These are phyloP conservation scores for Montipora foliosa DNA, from an alignment of 64 coral and sea anemone genomes.

Conservation along the genomic window DNA sequence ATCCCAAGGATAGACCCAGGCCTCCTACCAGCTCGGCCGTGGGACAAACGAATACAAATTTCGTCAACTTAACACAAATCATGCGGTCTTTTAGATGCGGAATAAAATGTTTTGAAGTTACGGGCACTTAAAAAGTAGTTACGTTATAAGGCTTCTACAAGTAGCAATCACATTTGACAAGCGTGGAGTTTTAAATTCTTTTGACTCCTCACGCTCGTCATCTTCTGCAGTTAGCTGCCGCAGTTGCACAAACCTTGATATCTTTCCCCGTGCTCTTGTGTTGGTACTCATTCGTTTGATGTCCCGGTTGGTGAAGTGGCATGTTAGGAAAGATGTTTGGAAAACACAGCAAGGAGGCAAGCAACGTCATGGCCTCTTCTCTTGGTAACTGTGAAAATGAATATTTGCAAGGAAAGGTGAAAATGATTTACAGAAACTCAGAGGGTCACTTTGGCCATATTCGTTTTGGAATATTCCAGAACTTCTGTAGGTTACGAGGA, in stretches of 20 bases:
- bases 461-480: not conserved
- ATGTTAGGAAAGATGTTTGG: conserved; percentile 90
- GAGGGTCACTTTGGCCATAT: too few species aligned
- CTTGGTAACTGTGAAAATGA: conserved; percentile 71
- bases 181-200: not conserved
- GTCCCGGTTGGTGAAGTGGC: conserved; percentile 90
- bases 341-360: conserved; percentile 91
- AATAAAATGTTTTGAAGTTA: too few species aligned
- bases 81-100: too few species aligned
- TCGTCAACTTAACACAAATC: too few species aligned
- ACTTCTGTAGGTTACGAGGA: too few species aligned
- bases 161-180: too few species aligned
- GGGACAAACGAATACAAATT: too few species aligned
- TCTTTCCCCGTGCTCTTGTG: conserved; percentile 92
- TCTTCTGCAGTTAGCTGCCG: not conserved
- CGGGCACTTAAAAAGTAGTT: too few species aligned
- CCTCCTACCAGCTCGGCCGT: too few species aligned
- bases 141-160: too few species aligned
- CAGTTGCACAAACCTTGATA: conserved; percentile 77
- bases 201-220: not conserved
- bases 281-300: conserved; percentile 74
- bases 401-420: not conserved
- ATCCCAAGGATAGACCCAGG: too few species aligned
- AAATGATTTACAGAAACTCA: not conserved
- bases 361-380: conserved; percentile 90